Evolutionary conservation across 2,113 vertebrate genomes (phyloP), one percentile per base, ranked within the genome.

Genomic region (Pterocles burchelli): DNA sequence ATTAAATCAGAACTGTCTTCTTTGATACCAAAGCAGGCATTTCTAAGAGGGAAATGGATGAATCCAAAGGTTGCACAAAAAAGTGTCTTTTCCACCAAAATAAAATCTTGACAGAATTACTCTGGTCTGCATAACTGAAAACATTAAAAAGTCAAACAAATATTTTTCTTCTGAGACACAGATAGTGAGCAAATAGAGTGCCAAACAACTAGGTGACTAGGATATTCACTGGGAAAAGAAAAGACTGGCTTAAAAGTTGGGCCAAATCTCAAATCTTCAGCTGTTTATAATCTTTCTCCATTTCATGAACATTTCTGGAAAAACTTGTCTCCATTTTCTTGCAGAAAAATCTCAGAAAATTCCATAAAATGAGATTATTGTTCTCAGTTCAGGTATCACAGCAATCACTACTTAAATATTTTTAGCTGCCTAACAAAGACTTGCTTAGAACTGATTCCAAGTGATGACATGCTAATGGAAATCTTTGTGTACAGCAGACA

Each of bases 361-460:
- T 84, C 45, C 1, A 2, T 63, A 54, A 92, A 82, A 89, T 65
- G 33, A 82, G 57, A 57, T 87, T 94, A 78, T 75, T 95, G 68
- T 89, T 92, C 86, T 86, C 41, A 62, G 36, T 87, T 81, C 54
- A 89, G 86, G 34, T 95, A 86, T 89, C 79, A 63, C 36, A 81
- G 65, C 45, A 82, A 92, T 74, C 33, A 48, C 68, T 86, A 58
- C 83, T 90, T 90, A 86, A 94, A 73, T 85, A 85, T 34, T 88
- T 86, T 86, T 75, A 86, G 34, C 57, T 80, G 66, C 62, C 73
- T 54, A 29, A 86, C 65, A 90, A 81, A 83, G 77, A 28, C 63
- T 81, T 96, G 55, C 72, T 93, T 65, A 95, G 90, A 93, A 90
- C 45, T 62, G 83, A 61, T 84, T 96, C 92, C 94, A 95, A 84